Percentiles rank a stretch among this genome's conserved stretches.
phyloP scores from a whole-genome alignment of 2,888 invertebrate genomes.

The Lottia scabra region DNA sequence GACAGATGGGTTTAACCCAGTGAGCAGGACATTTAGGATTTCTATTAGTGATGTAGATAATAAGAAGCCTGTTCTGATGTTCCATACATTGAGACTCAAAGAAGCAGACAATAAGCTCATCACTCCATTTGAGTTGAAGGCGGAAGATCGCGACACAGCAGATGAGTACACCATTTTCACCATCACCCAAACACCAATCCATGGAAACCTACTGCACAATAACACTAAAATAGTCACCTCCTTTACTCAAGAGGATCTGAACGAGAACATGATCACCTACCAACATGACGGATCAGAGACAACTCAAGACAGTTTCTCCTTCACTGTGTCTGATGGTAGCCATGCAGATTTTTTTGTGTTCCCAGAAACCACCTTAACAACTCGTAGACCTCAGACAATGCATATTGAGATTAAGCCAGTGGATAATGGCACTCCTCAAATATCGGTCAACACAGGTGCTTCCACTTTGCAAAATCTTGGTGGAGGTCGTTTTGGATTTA shows the following conservation, averaged over 20 bases:
- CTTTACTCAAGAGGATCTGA: conserved; percentile 65
- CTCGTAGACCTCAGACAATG: conserved; percentile 60
- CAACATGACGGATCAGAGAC: conserved; percentile 69
- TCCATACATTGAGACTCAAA: conserved; percentile 56
- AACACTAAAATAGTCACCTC: conserved; percentile 48
- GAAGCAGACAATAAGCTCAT: conserved; percentile 65
- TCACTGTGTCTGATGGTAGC: conserved; percentile 66
- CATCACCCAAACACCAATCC: conserved; percentile 62
- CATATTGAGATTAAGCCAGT: conserved; percentile 64
- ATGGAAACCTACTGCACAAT: conserved; percentile 64
- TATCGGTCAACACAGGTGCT: conserved; percentile 60
- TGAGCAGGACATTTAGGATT: conserved; percentile 64
- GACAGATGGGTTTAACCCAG: conserved; percentile 66
- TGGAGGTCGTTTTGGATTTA: conserved; percentile 53
- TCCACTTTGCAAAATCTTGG: conserved; percentile 51
- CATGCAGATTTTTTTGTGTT: conserved; percentile 65
- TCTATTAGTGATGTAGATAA: conserved; percentile 67
- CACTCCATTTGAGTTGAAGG: conserved; percentile 67
- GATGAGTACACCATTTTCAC: conserved; percentile 57
- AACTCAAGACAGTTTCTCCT: conserved; percentile 60
- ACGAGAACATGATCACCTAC: conserved; percentile 63
- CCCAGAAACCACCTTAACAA: conserved; percentile 57
- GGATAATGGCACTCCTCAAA: conserved; percentile 64
- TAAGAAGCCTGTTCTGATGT: conserved; percentile 65
- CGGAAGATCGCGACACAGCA: conserved; percentile 64